These are phyloP conservation scores for Alauda arvensis DNA, from an alignment of 2,797 vertebrate genomes.

Conservation along the genomic window DNA sequence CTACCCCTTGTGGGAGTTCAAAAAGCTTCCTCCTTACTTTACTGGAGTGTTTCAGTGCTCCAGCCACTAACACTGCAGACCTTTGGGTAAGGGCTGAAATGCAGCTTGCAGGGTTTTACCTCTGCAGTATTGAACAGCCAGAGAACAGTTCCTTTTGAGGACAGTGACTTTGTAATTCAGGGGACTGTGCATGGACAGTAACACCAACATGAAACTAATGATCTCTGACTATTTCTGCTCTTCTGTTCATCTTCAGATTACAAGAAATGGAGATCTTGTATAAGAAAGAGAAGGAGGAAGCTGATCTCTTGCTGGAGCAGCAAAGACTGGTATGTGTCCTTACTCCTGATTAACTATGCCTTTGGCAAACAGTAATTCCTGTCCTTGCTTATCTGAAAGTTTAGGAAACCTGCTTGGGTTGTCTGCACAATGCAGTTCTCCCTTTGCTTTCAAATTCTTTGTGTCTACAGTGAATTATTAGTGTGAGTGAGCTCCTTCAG, in stretches of 20 bases:
- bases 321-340: slow-evolving; percentile 91
- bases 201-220: neutral
- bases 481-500: neutral
- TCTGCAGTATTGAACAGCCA: neutral
- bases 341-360: slow-evolving; percentile 9
- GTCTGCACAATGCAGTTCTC: slow-evolving; percentile 40
- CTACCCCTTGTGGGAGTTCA: neutral
- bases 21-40: neutral
- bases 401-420: slow-evolving; percentile 39
- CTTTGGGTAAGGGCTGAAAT: neutral
- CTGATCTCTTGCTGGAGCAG: slow-evolving; percentile 95
- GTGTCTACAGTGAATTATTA: neutral
- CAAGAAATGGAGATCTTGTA: slow-evolving; percentile 99
- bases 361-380: slow-evolving; percentile 41
- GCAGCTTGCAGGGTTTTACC: neutral
- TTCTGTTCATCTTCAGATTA: slow-evolving; percentile 74
- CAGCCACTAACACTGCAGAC: neutral
- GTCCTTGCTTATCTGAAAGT: slow-evolving; percentile 32
- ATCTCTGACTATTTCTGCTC: neutral
- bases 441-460: slow-evolving; percentile 34
- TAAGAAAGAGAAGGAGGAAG: slow-evolving; percentile 98
- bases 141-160: neutral
- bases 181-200: neutral
- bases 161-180: neutral
- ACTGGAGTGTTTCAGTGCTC: neutral